A percentile compares a stretch with the other conserved stretches of the same genome.
Evolutionary conservation across 2,888 invertebrate species (phyloP).

Genomic region (Dolichomitus sp.): DNA sequence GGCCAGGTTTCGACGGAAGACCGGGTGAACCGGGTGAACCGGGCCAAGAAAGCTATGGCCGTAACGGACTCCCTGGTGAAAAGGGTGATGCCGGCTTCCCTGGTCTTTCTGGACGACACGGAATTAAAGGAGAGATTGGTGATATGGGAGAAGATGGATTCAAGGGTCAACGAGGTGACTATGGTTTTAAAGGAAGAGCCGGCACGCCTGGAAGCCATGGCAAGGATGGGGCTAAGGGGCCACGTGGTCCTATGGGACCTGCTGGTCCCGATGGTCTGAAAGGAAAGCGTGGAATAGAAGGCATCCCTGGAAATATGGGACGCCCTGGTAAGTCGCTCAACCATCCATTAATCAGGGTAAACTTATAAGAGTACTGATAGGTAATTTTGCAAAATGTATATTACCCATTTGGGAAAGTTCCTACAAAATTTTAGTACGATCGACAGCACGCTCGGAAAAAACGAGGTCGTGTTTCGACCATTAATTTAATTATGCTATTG

Average conservation of each 20-base stretch:
- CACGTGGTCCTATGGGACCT: slow-evolving; percentile 92
- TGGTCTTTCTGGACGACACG: slow-evolving; percentile 84
- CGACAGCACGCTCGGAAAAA: no score
- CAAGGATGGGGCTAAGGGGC: slow-evolving; percentile 91
- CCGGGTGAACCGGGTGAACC: slow-evolving; percentile 90
- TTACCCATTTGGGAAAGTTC: no score
- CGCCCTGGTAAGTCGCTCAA: slow-evolving; percentile 84
- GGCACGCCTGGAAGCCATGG: slow-evolving; percentile 82
- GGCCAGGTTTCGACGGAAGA: slow-evolving; percentile 90
- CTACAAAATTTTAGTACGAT: no score
- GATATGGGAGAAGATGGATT: slow-evolving; percentile 86
- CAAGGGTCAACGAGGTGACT: slow-evolving; percentile 90
- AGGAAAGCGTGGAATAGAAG: slow-evolving; percentile 89
- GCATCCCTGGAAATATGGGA: slow-evolving; percentile 89
- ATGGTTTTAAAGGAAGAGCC: slow-evolving; percentile 77
- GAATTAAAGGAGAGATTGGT: slow-evolving; percentile 85
- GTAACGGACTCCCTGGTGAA: slow-evolving; percentile 73
- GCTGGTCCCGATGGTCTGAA: slow-evolving; percentile 90
- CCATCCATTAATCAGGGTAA: background rate
- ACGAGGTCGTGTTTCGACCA: no score
- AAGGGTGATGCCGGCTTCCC: slow-evolving; percentile 83
- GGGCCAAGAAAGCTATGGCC: slow-evolving; percentile 85
- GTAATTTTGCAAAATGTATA: no score
- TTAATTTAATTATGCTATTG: no score
- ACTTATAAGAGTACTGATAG: no score